Evolutionary conservation across 1,140 invertebrate genomes (phyloP).

Genomic region (Argopecten irradians): DNA sequence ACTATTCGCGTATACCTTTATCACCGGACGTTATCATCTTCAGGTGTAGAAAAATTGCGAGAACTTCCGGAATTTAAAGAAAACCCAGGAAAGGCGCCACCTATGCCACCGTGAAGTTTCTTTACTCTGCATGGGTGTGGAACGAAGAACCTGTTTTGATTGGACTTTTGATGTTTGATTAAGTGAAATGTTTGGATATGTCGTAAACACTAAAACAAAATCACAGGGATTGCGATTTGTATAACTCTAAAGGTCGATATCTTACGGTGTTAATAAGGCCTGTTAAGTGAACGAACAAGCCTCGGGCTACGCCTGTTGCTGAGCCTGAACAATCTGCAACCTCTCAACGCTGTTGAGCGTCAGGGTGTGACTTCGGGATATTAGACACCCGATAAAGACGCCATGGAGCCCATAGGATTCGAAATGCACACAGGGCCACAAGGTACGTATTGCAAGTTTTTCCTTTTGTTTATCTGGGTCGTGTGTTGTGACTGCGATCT

Average conservation of each 20-base stretch:
- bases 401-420: neutral
- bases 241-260: neutral
- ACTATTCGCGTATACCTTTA: neutral
- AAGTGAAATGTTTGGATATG: neutral
- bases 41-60: neutral
- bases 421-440: neutral
- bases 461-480: neutral
- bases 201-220: neutral
- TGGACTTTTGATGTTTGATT: neutral
- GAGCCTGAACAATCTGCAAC: neutral
- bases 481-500: neutral
- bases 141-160: neutral
- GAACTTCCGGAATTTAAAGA: neutral
- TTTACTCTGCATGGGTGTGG: neutral
- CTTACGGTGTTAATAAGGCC: neutral
- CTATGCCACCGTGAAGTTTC: neutral
- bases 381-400: neutral
- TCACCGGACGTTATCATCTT: neutral
- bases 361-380: neutral
- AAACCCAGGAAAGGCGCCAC: conserved; percentile 5
- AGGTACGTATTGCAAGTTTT: neutral
- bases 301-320: neutral
- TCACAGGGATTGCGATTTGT: neutral
- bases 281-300: neutral
- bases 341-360: neutral